Base-by-base conservation (phyloP, 2,888 invertebrate species). In the Smittia aterrima region DNA sequence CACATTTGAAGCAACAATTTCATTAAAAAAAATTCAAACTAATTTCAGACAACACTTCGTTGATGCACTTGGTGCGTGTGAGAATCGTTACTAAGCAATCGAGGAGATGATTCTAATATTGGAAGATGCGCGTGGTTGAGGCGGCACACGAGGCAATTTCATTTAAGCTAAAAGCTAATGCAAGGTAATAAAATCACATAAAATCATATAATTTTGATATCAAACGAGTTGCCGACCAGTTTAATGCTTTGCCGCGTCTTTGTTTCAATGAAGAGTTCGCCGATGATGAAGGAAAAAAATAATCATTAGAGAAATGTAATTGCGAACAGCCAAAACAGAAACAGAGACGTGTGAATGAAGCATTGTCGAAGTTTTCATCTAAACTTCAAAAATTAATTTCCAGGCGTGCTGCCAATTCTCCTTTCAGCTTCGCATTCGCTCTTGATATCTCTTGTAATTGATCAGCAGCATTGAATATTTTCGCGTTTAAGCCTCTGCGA, bases 141-240 rank as follows among this genome's bases (percentile, higher is more conserved):
- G 6, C 13, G 20, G 22, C 27, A 64, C 64, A 27, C 64, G 27
- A 25, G 7, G 20, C 13, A 27, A 25, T 64, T n/a, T 16, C 47
- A 47, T 47, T 13, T 64, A 27, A 3, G 64, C 25, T 64, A 64
- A 64, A 64, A 64, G 24, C 25, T 64, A 25, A 64, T 64, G 24
- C 18, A 18, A 18, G 64, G 27, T 64, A 64, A 64, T 64, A 64
- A 64, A 64, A 64, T 25, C 13, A 64, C 22, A 1, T 18, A 27
- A 64, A 24, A 27, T 64, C 20, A 64, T 64, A 64, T 64, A 13
- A 27, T 64, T 64, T 22, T 13, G 20, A 27, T 64, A 64, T 64
- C 64, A 64, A 64, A 64, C 25, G 64, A 64, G 20, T 47, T 27
- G 64, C 64, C 64, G 64, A 58, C 58, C 18, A 6, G 58, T 22